These are phyloP conservation scores for Oncorhynchus gorbuscha DNA, from an alignment of 2,113 vertebrate species.

Conservation along the genomic window DNA sequence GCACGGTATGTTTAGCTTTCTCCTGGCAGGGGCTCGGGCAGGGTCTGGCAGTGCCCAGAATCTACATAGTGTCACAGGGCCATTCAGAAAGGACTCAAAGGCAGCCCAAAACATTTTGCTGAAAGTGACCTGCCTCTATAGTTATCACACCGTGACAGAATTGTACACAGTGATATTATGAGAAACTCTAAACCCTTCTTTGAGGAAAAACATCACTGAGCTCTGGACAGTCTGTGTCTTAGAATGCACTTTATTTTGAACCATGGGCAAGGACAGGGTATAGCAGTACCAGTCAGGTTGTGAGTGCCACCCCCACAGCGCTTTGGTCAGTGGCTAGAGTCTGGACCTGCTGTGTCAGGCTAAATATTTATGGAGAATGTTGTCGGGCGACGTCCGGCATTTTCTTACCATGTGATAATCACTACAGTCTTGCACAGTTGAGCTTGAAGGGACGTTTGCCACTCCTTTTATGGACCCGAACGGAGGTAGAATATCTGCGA, in stretches of 20 bases:
- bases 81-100: slow-evolving; percentile 3
- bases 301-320: not conserved
- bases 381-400: not conserved
- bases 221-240: not conserved
- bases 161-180: not conserved
- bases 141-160: not conserved
- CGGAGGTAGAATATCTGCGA: not conserved
- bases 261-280: not conserved
- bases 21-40: not conserved
- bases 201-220: not conserved
- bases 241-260: not conserved
- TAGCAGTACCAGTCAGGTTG: not conserved
- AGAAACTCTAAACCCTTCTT: not conserved
- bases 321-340: not conserved
- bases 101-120: not conserved
- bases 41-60: slow-evolving; percentile 18
- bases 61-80: slow-evolving; percentile 18
- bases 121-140: not conserved
- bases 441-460: not conserved
- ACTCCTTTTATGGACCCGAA: not conserved
- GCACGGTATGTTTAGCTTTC: slow-evolving; percentile 22
- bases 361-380: slow-evolving; percentile 7
- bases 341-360: not conserved
- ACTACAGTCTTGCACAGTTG: not conserved
- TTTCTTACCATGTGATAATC: not conserved